Base-by-base conservation (phyloP, 2,797 vertebrate species). In the Thaleichthys pacificus region DNA sequence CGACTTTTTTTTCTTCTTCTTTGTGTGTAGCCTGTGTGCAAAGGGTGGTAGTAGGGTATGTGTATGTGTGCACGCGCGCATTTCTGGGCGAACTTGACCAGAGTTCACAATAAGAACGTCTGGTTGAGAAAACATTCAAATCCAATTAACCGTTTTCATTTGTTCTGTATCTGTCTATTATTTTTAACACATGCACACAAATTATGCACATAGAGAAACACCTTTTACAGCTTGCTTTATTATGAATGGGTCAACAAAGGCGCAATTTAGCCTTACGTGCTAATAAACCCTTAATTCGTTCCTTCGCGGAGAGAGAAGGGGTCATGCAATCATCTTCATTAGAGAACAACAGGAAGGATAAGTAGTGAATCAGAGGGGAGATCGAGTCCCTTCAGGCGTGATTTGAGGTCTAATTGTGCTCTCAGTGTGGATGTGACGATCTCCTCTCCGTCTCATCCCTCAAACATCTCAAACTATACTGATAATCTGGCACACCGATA, bases 171-270 rank as follows among this genome's bases (percentile, higher is more conserved):
- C 38, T 8, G 8, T 6, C 32, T 35, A 35, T 35, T 35, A 0
- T 35, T 8, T 35, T 35, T 1, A 47, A 47, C 9, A 47, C 42
- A 47, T 2, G 42, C 26, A 32, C 51, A 22, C 47, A 30, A 54
- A 67, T 17, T 11, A 8, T 38, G 63, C 9, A 77, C 73, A 76
- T 28, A 66, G 47, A 78, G 9, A 47, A 74, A 78, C 61, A 69
- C 77, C 62, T 72, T 58, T 69, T 7, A 66, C 5, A 35, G 35
- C 42, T 8, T 6, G 12, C 30, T 70, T 92, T 90, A 93, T 91
- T 89, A 80, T 72, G 87, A 88, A 90, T 78, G 26, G 51, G 38
- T 82, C 77, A 69, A 82, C 77, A 89, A 89, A 87, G 81, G 3
- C 15, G 38, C 21, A 71, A 71, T 71, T 69, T 69, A 80, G 58